Base-by-base conservation (phyloP, 2,113 vertebrate species). In the Pterocles orientalis region DNA sequence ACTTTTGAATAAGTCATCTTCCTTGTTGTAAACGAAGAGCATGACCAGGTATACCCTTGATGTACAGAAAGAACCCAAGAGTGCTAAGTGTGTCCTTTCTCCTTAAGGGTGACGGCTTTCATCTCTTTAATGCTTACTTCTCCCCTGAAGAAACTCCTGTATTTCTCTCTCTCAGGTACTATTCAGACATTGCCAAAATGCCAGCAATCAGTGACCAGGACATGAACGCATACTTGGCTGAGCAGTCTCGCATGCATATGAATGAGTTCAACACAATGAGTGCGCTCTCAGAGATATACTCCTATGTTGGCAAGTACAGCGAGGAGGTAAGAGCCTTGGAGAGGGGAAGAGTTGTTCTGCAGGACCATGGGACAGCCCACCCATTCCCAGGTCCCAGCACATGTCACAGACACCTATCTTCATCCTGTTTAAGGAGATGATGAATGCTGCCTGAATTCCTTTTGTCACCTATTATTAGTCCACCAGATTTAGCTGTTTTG, bases 211-310 rank as follows among this genome's bases (percentile, higher is more conserved):
- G 99, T 5, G 99, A 99, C 98, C 99, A 99, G 98, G 99, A 99
- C 97, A 99, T 99, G 99, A 99, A 99, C 0, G 99, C 99, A 0
- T 99, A 99, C 97, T 98, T 99, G 97, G 99, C 99, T 1, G 99
- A 99, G 96, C 99, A 99, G 97, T 99, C 99, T 21, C 98, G 99
- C 94, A 99, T 99, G 99, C 99, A 99, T 98, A 99, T 99, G 99
- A 99, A 98, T 1, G 99, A 99, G 97, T 99, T 99, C 98, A 99
- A 99, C 98, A 98, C 98, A 28, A 99, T 99, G 99, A 99, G 99
- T 29, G 99, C 99, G 0, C 99, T 99, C 96, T 99, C 99, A 1
- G 99, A 99, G 98, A 99, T 99, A 94, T 99, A 99, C 98, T 99
- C 99, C 92, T 99, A 99, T 10, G 99, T 99, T 96, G 99, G 99